Percentiles rank a stretch among this genome's conserved stretches.
phyloP scores from a whole-genome alignment of 2,113 vertebrate genomes.

The Amblyopsis rosae region DNA sequence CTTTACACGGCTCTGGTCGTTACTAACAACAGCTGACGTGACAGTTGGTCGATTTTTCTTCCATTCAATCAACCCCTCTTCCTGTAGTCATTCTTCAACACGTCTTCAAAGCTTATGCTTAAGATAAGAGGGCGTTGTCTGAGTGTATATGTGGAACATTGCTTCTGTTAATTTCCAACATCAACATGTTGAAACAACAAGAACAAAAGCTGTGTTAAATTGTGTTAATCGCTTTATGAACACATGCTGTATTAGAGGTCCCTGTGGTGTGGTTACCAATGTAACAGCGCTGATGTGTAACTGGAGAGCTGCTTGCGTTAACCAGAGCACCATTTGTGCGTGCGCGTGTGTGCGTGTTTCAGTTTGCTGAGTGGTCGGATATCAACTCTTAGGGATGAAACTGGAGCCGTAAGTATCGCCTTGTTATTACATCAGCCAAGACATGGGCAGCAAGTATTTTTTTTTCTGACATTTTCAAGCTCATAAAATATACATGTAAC shows the following conservation, averaged over 20 bases:
- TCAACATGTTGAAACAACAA: too few relatives aligned
- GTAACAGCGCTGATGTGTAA: conserved; percentile 21
- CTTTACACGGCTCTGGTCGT: too few relatives aligned
- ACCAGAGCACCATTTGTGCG: conserved; percentile 23
- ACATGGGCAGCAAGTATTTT: conserved; percentile 9
- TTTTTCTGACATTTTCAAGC: not conserved
- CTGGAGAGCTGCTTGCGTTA: conserved; percentile 25
- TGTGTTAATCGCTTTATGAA: not conserved
- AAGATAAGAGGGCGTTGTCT: not conserved
- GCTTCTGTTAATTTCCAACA: not conserved
- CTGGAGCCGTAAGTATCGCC: conserved; percentile 93
- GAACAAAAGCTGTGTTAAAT: not conserved
- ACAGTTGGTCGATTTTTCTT: conserved; percentile 2
- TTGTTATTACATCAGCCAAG: conserved; percentile 6
- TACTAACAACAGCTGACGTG: conserved; percentile 54
- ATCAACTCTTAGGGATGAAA: conserved; percentile 97
- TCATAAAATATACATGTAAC: not conserved
- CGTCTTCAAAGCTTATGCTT: not conserved
- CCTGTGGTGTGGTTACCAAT: conserved; percentile 1
- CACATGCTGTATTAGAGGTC: not conserved
- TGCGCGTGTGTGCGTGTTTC: conserved; percentile 40
- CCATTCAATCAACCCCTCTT: conserved; percentile 3
- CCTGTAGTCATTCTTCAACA: conserved; percentile 1
- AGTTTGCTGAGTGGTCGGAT: conserved; percentile 99
- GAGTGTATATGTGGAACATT: not conserved